Conservation (phyloP, 92 coral and sea anemone species). For the Actinernus sp. region DNA sequence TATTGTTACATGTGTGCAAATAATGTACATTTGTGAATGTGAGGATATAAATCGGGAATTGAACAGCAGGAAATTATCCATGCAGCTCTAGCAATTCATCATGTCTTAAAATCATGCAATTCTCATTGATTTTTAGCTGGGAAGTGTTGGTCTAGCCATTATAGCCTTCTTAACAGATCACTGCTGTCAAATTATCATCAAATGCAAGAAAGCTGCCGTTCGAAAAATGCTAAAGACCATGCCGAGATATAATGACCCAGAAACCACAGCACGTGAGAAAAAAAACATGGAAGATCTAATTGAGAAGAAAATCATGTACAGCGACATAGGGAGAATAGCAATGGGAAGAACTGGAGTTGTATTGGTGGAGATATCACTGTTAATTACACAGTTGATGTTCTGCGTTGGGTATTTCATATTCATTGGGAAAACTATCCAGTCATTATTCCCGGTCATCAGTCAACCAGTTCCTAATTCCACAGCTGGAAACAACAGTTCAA, state of each 20-base stretch:
- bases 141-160: constrained; percentile 70
- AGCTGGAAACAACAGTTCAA: constrained; percentile 1
- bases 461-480: constrained; percentile 1
- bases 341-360: constrained; percentile 80
- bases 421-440: constrained; percentile 83
- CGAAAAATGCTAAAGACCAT: constrained; percentile 65
- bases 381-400: constrained; percentile 85
- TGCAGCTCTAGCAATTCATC: too few species aligned
- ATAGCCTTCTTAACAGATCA: constrained; percentile 92
- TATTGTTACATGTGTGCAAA: too few species aligned
- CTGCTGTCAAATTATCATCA: constrained; percentile 92
- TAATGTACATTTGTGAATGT: too few species aligned
- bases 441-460: constrained; percentile 60
- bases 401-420: constrained; percentile 96
- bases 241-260: constrained; percentile 49
- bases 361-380: constrained; percentile 84
- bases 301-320: constrained; percentile 75
- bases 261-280: constrained; percentile 28
- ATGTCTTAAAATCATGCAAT: neutral
- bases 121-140: constrained; percentile 47
- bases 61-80: too few species aligned
- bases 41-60: too few species aligned
- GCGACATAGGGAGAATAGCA: constrained; percentile 90
- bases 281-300: constrained; percentile 46
- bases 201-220: constrained; percentile 94